Evolutionary conservation across 2,113 vertebrate genomes (phyloP).

Genomic region (Rhinolophus ferrumequinum): DNA sequence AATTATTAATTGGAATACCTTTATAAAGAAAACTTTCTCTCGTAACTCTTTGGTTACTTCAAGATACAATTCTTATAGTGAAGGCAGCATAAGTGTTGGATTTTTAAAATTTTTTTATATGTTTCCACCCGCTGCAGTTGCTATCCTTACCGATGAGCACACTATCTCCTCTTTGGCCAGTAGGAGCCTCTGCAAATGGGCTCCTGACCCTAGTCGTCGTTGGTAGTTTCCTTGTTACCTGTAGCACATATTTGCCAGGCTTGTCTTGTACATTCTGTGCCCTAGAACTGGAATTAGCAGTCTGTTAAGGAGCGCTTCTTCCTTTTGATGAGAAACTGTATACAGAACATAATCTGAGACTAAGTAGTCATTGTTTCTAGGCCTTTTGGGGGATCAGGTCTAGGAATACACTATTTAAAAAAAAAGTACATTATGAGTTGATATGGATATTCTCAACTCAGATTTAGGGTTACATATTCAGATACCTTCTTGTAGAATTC

Average conservation of each 20-base stretch:
- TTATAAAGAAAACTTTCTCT: not conserved
- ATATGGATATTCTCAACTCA: not conserved
- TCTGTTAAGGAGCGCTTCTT: not conserved
- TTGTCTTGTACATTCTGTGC: not conserved
- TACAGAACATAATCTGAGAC: not conserved
- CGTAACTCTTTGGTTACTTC: not conserved
- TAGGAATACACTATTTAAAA: not conserved
- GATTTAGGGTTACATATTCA: not conserved
- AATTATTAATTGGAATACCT: not conserved
- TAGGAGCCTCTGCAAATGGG: not conserved
- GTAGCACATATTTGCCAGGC: not conserved
- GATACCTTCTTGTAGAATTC: not conserved
- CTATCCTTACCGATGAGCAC: not conserved
- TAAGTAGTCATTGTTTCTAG: not conserved
- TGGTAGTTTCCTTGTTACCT: not conserved
- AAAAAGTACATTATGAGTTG: not conserved
- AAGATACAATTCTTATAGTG: not conserved
- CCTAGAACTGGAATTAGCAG: not conserved
- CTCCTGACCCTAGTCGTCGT: not conserved
- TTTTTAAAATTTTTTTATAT: not conserved
- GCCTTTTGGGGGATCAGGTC: not conserved
- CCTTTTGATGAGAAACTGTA: not conserved
- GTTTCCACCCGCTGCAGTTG: not conserved
- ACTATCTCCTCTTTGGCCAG: not conserved
- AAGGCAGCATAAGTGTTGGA: not conserved